These are phyloP conservation scores for Drosophila simulans DNA, from an alignment of 1,140 invertebrate species.

Conservation along the genomic window DNA sequence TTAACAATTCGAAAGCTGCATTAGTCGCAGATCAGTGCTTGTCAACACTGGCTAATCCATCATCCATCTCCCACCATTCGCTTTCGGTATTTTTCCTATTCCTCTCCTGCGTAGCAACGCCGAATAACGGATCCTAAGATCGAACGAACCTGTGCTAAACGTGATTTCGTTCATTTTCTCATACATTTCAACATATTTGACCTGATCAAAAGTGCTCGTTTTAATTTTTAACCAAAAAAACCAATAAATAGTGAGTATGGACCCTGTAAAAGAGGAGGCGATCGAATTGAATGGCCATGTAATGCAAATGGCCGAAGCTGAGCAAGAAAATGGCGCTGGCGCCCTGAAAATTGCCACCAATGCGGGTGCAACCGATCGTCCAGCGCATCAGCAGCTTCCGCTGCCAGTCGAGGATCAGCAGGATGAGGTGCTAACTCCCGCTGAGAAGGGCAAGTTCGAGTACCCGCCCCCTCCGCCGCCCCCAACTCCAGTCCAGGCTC, in stretches of 20 bases:
- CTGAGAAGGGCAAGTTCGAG: slow-evolving; percentile 43
- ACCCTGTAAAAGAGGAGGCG: background rate
- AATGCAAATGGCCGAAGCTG: slow-evolving; percentile 61
- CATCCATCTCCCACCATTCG: background rate
- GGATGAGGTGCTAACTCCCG: slow-evolving; percentile 49
- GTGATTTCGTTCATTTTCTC: slow-evolving; percentile 59
- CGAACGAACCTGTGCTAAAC: slow-evolving; percentile 61
- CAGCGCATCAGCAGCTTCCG: slow-evolving; percentile 15
- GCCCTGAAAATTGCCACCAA: slow-evolving; percentile 50
- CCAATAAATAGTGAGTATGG: slow-evolving; percentile 43
- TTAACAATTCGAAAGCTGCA: too few species aligned
- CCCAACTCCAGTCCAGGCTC: slow-evolving; percentile 70
- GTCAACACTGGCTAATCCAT: slow-evolving; percentile 1
- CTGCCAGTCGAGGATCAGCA: slow-evolving; percentile 22
- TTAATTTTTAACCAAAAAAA: slow-evolving; percentile 37
- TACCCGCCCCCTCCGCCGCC: slow-evolving; percentile 76
- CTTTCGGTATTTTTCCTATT: slow-evolving; percentile 21
- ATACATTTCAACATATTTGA: slow-evolving; percentile 22
- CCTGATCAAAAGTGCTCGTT: slow-evolving; percentile 30
- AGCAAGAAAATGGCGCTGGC: slow-evolving; percentile 79
- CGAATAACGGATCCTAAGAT: slow-evolving; percentile 60
- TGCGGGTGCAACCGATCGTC: slow-evolving; percentile 26
- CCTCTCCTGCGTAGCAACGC: slow-evolving; percentile 12
- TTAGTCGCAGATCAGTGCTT: background rate
- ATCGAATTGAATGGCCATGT: slow-evolving; percentile 6